Evolutionary conservation across 1,140 invertebrate genomes (phyloP), one percentile per base, ranked within the genome.

Genomic region (Papilio polyxenes): DNA sequence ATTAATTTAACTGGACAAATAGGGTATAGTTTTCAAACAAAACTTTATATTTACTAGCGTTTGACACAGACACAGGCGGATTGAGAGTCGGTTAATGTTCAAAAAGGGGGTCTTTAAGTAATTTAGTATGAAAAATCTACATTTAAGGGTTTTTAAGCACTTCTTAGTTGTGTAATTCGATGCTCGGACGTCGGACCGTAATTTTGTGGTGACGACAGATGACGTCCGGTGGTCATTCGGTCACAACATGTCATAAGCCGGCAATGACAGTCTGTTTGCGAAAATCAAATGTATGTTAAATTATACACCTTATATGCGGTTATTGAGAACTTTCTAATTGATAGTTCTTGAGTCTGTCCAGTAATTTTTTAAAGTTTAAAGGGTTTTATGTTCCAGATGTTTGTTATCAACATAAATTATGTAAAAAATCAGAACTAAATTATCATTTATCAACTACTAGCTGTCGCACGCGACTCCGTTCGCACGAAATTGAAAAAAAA

Each of bases 191-290:
- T 53, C 10, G 48, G 49, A 76, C 23, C 20, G 75, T 53, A 77
- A 77, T 77, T 77, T 53, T 77, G 75, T 23, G 75, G 75, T 77
- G 48, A 56, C 72, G 37, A 37, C 75, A 75, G 40, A 15, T 20
- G 75, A 77, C 49, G 48, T 77, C 75, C 75, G 44, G 75, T 77
- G 75, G 75, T 77, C 44, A 53, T 48, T 9, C 74, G 74, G 74
- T 20, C 48, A 77, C 75, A 77, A 77, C 5, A 49, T 49, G 23
- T 31, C 23, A 31, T 31, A 31, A 31, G 2, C 23, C 23, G 48
- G 40, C 49, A 72, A 1, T 37, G 31, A 72, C 65, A 72, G 10
- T 72, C 23, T 2, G 65, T 69, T 69, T 76, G 20, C 49, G 20
- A 77, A 76, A 15, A 31, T 77, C 49, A 77, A 53, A 77, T 56